Conservation (phyloP, 1,140 invertebrate genomes). For the Hormaphis cornu region DNA sequence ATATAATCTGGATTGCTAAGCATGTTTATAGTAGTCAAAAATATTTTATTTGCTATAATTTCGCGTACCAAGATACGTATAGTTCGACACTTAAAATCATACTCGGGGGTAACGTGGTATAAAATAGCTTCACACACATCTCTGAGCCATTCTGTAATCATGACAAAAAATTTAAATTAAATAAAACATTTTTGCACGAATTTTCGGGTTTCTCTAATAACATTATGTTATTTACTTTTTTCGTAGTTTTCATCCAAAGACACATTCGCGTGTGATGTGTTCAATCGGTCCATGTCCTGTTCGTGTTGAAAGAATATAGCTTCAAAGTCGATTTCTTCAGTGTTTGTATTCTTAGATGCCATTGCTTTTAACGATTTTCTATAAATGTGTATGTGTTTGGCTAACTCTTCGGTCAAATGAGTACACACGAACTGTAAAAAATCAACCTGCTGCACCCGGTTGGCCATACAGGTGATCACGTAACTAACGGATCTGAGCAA, state of each 20-base stretch:
- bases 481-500: conserved; percentile 47
- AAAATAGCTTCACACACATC: conserved; percentile 76
- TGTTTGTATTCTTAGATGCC: neutral
- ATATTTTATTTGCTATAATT: conserved; percentile 67
- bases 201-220: neutral
- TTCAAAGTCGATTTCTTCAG: conserved; percentile 25
- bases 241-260: conserved; percentile 8
- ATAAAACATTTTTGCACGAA: conserved; percentile 24
- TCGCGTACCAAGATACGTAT: conserved; percentile 69
- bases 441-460: conserved; percentile 32
- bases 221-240: too few species aligned
- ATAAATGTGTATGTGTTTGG: conserved; percentile 32
- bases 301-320: conserved; percentile 33
- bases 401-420: conserved; percentile 16
- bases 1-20: conserved; percentile 90
- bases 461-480: conserved; percentile 48
- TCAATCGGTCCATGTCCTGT: conserved; percentile 25
- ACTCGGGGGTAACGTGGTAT: conserved; percentile 71
- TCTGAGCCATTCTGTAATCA: conserved; percentile 64
- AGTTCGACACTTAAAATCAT: conserved; percentile 76
- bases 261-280: conserved; percentile 15
- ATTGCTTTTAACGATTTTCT: conserved; percentile 21
- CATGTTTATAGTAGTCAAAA: conserved; percentile 68
- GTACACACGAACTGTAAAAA: conserved; percentile 29
- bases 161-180: conserved; percentile 28